Conservation (phyloP, 1,140 invertebrate species). For the Sinonovacula constricta region DNA sequence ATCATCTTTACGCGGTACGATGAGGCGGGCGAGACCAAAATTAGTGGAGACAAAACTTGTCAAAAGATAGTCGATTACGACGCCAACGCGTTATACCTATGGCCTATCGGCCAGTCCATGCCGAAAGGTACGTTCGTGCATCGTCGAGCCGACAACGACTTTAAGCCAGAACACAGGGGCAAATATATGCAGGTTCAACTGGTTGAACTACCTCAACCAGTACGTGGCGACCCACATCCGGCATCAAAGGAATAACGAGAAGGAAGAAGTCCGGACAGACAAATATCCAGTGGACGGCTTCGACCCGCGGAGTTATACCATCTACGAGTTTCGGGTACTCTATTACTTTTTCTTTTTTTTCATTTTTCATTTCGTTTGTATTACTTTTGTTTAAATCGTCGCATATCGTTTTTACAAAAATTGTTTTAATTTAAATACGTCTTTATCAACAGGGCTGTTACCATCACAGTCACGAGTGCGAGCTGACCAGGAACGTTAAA, state of each 20-base stretch:
- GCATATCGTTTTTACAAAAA: too few relatives aligned
- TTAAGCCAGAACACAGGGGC: constrained; percentile 32
- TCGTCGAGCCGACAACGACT: constrained; percentile 15
- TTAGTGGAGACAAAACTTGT: constrained; percentile 14
- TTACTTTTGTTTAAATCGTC: too few relatives aligned
- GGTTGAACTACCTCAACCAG: constrained; percentile 41
- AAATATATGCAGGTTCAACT: constrained; percentile 25
- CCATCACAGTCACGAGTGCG: constrained; percentile 50
- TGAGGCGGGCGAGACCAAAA: constrained; percentile 11
- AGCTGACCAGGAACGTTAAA: neutral
- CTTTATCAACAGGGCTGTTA: constrained; percentile 55
- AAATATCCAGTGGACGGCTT: constrained; percentile 31
- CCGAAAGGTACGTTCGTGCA: constrained; percentile 46
- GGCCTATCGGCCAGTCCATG: constrained; percentile 48
- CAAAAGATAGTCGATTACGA: constrained; percentile 45
- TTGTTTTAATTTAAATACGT: too few relatives aligned
- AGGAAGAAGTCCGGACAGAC: neutral
- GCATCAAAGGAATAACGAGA: constrained; percentile 10
- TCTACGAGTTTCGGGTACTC: constrained; percentile 36
- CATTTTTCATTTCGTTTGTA: too few relatives aligned
- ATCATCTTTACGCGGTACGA: constrained; percentile 37
- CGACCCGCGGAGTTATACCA: neutral
- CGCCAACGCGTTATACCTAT: constrained; percentile 53
- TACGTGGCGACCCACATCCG: neutral
- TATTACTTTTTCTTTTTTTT: too few relatives aligned